A percentile compares a stretch with the other conserved stretches of the same genome.
These are phyloP conservation scores for Corythornis leucogaster DNA, from an alignment of 2,797 vertebrate genomes.

Conservation along the genomic window DNA sequence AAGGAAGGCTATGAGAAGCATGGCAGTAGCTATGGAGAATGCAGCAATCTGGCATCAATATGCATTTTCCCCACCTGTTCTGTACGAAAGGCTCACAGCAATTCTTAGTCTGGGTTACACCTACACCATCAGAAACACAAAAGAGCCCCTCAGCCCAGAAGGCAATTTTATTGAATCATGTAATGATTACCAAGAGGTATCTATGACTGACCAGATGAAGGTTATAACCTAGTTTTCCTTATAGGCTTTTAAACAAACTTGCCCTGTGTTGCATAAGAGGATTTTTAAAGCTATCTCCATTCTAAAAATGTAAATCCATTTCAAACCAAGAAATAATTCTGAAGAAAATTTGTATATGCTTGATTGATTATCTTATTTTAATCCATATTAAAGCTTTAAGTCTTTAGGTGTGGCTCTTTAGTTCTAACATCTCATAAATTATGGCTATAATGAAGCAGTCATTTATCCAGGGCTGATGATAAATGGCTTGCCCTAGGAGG, in stretches of 20 bases:
- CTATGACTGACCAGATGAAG: neutral
- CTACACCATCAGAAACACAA: neutral
- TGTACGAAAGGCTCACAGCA: neutral
- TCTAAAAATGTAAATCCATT: slow-evolving; percentile 56
- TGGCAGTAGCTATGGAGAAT: neutral
- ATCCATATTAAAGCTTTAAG: slow-evolving; percentile 88
- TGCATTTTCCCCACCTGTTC: neutral
- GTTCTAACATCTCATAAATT: slow-evolving; percentile 88
- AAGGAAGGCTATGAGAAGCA: neutral
- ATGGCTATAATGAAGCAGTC: slow-evolving; percentile 89
- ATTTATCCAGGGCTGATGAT: slow-evolving; percentile 88
- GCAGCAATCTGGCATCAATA: neutral
- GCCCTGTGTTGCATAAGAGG: slow-evolving; percentile 19
- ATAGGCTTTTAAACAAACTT: neutral
- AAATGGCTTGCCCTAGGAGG: slow-evolving; percentile 84
- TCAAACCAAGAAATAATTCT: slow-evolving; percentile 79
- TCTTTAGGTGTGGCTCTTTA: slow-evolving; percentile 88
- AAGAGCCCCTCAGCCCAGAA: neutral
- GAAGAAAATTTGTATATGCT: slow-evolving; percentile 81
- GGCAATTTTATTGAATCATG: neutral
- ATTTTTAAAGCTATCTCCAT: slow-evolving; percentile 35
- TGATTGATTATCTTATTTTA: slow-evolving; percentile 92
- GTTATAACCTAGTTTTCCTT: slow-evolving; percentile 9
- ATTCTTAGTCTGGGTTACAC: neutral
- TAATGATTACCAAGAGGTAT: neutral